phyloP scores from a whole-genome alignment of 1,140 invertebrate genomes.

The Drosophila kepulauana region DNA sequence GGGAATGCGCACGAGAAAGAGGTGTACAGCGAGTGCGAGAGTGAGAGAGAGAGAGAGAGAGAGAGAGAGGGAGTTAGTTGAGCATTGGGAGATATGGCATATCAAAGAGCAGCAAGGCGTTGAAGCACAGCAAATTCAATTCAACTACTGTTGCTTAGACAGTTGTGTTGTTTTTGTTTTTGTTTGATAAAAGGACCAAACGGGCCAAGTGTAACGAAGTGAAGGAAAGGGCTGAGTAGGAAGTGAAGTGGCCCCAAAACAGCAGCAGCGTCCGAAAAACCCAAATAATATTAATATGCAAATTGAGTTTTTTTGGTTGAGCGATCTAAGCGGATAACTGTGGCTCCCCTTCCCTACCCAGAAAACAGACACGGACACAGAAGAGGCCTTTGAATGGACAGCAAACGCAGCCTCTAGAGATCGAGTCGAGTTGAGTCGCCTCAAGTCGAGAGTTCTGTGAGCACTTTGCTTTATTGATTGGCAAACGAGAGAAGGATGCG shows the following conservation, averaged over 20 bases:
- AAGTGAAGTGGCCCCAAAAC: conserved; percentile 1
- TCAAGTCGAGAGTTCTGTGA: conserved; percentile 30
- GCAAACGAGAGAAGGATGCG: conserved; percentile 10
- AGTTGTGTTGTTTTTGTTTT: conserved; percentile 56
- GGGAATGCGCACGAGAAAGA: conserved; percentile 39
- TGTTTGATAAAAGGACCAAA: conserved; percentile 72
- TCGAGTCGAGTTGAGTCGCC: conserved; percentile 35
- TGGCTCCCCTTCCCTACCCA: conserved; percentile 17
- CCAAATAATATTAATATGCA: conserved; percentile 84
- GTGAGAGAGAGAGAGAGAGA: neutral
- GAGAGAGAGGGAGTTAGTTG: neutral
- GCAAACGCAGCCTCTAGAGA: conserved; percentile 31
- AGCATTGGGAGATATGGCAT: conserved; percentile 34
- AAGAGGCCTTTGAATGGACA: conserved; percentile 27
- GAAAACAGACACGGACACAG: neutral
- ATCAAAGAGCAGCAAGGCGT: conserved; percentile 76
- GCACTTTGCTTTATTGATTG: conserved; percentile 77
- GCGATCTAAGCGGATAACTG: conserved; percentile 84
- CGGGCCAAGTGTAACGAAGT: conserved; percentile 39
- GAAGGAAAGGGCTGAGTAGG: conserved; percentile 1
- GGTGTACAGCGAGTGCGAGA: neutral
- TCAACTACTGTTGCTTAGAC: conserved; percentile 77
- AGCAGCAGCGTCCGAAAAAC: conserved; percentile 50
- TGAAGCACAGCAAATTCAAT: conserved; percentile 80
- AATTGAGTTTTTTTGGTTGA: conserved; percentile 84